phyloP scores from a whole-genome alignment of 2,113 vertebrate species.

The Oreamnos americanus region DNA sequence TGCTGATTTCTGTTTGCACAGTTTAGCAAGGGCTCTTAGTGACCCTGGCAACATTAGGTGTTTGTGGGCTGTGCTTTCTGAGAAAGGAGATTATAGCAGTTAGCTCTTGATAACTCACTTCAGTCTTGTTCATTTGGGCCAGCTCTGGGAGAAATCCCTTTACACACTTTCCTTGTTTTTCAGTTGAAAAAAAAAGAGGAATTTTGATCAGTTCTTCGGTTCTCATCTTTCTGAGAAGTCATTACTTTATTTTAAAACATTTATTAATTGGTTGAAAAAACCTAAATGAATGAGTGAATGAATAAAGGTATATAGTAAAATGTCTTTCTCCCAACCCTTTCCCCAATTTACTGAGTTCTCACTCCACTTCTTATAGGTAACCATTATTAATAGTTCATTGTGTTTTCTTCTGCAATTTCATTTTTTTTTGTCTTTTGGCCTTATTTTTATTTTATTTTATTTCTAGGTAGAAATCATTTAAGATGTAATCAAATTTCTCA shows the following conservation, averaged over 20 bases:
- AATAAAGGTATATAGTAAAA: neutral
- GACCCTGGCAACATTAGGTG: neutral
- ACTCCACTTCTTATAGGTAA: neutral
- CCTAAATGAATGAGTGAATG: neutral
- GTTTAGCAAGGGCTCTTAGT: neutral
- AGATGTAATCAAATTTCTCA: neutral
- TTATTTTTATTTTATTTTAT: slow-evolving; percentile 16
- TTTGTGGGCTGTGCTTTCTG: neutral
- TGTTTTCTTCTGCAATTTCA: neutral
- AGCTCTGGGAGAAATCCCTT: neutral
- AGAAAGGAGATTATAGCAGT: neutral
- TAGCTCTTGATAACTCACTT: neutral
- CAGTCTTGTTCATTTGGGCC: neutral
- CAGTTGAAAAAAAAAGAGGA: neutral
- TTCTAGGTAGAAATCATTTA: neutral
- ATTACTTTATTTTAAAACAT: neutral
- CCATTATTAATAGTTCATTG: neutral
- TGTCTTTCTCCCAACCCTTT: neutral
- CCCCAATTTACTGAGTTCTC: neutral
- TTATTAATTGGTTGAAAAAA: neutral
- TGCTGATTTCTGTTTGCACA: neutral
- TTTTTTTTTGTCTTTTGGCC: neutral
- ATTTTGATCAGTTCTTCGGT: neutral
- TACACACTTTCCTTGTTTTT: neutral
- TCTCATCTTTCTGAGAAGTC: neutral